Conservation (phyloP, 2,113 vertebrate species). For the Paradisaea rubra region DNA sequence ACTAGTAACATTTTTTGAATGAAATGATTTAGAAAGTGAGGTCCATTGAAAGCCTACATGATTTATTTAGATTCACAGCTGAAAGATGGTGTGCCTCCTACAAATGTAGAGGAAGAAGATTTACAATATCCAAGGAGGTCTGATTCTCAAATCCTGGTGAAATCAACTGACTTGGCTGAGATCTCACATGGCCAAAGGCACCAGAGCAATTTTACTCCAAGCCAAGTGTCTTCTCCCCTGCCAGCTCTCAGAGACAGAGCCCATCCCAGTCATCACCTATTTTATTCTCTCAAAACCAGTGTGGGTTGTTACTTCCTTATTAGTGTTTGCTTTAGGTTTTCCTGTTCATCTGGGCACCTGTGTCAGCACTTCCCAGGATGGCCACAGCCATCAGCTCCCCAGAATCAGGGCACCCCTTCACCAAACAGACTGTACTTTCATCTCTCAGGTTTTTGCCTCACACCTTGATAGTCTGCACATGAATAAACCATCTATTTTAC, state of each 20-base stretch:
- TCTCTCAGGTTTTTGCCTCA: not conserved
- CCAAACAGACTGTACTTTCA: not conserved
- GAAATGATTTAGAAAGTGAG: not conserved
- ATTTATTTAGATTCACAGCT: not conserved
- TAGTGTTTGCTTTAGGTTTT: not conserved
- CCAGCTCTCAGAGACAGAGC: not conserved
- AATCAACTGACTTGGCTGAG: not conserved
- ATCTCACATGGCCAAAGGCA: not conserved
- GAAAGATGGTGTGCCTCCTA: not conserved
- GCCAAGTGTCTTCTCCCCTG: not conserved
- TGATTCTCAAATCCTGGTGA: not conserved
- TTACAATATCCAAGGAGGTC: not conserved
- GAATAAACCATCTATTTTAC: not conserved
- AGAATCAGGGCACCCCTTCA: not conserved
- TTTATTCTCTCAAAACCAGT: not conserved
- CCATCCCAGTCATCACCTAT: not conserved
- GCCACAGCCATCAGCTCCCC: not conserved
- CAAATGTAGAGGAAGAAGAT: not conserved
- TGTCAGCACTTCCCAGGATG: not conserved
- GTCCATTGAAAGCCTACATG: not conserved
- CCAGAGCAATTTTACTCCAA: not conserved
- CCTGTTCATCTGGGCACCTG: not conserved
- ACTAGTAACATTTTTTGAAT: not conserved
- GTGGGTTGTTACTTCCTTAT: not conserved
- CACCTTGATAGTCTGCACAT: not conserved